These are phyloP conservation scores for Glossophaga mutica DNA, from an alignment of 2,797 vertebrate genomes.

Conservation along the genomic window DNA sequence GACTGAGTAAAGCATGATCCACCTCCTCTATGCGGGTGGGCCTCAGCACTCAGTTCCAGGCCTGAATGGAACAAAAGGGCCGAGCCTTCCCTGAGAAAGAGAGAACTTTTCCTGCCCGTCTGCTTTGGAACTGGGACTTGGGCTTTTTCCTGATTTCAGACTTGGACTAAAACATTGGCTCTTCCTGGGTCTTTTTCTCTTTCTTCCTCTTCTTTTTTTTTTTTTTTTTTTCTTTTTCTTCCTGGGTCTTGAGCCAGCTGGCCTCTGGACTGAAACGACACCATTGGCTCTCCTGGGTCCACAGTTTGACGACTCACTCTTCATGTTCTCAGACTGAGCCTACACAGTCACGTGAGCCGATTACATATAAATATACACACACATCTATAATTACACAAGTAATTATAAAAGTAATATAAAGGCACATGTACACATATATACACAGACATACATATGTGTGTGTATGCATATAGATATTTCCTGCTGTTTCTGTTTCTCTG, in stretches of 20 bases:
- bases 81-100: neutral
- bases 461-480: neutral
- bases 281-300: neutral
- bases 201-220: too few relatives aligned
- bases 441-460: accelerated
- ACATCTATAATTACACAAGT: too few relatives aligned
- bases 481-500: neutral
- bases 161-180: neutral
- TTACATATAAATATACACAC: neutral
- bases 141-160: neutral
- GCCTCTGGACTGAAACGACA: neutral
- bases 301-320: neutral
- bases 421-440: neutral
- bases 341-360: neutral
- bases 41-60: neutral
- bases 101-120: neutral
- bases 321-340: neutral
- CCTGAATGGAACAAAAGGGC: neutral
- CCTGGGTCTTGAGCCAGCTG: neutral
- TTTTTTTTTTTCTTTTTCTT: neutral
- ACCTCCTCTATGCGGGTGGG: neutral
- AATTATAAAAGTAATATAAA: neutral
- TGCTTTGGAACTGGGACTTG: neutral
- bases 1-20: neutral
- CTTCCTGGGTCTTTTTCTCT: neutral